phyloP scores from a whole-genome alignment of 2,888 invertebrate species.

The Hydriomena furcata region DNA sequence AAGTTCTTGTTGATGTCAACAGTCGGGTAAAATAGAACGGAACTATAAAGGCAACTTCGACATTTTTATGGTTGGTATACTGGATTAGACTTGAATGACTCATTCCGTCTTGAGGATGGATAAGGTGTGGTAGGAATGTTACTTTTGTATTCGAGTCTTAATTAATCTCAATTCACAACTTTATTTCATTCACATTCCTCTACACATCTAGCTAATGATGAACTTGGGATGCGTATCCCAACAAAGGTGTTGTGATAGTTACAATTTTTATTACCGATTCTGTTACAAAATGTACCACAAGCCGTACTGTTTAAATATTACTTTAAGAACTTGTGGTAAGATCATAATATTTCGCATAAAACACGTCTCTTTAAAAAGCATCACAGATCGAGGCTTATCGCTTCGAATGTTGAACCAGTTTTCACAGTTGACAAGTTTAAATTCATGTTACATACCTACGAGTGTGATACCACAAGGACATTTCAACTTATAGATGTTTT shows the following conservation, averaged over 20 bases:
- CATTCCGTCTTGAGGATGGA: constrained; percentile 56
- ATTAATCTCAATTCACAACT: constrained; percentile 34
- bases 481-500: no score
- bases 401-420: no score
- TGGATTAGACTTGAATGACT: constrained; percentile 70
- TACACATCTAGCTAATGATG: not conserved
- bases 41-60: constrained; percentile 67
- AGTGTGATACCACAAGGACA: no score
- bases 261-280: no score
- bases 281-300: no score
- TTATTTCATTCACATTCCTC: constrained; percentile 17
- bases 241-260: not conserved
- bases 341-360: no score
- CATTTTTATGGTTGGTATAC: constrained; percentile 59
- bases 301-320: no score
- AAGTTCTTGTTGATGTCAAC: constrained; percentile 71
- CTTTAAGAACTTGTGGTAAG: no score
- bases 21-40: constrained; percentile 68
- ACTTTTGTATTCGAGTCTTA: constrained; percentile 41
- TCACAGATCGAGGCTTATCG: no score
- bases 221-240: not conserved
- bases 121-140: constrained; percentile 55
- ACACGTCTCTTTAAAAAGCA: no score
- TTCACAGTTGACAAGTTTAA: no score
- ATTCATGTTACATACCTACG: no score